Evolutionary conservation across 1,140 invertebrate species (phyloP).

Genomic region (Heliconius hermathena): DNA sequence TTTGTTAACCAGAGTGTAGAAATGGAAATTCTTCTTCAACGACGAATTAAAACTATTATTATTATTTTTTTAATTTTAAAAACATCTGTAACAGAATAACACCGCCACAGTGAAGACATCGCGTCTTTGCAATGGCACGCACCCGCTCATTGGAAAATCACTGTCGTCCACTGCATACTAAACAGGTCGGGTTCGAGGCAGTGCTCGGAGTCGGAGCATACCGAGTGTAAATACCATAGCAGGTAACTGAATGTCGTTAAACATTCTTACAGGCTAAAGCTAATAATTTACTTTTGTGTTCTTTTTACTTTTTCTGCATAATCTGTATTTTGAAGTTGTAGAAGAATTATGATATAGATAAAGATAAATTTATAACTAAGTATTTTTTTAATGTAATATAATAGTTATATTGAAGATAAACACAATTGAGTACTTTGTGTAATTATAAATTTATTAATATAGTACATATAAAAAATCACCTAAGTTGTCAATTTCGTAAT

Average conservation of each 20-base stretch:
- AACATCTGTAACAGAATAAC: constrained; percentile 53
- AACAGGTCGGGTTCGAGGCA: constrained; percentile 34
- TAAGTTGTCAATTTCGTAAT: no score
- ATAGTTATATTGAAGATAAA: no score
- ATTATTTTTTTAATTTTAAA: not conserved
- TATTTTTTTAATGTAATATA: no score
- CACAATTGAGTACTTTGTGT: no score
- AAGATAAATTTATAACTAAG: no score
- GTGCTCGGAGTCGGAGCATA: not conserved
- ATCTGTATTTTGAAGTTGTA: not conserved
- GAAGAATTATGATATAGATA: no score
- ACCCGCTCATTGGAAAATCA: constrained; percentile 77
- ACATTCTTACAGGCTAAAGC: not conserved
- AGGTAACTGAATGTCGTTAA: constrained; percentile 1
- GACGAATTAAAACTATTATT: no score
- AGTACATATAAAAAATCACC: no score
- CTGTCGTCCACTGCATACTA: constrained; percentile 67
- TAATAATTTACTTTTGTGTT: not conserved
- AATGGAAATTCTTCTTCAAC: no score
- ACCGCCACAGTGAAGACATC: constrained; percentile 56
- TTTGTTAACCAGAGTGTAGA: no score
- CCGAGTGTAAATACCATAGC: not conserved
- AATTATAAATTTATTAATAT: no score
- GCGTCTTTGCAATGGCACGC: constrained; percentile 66
- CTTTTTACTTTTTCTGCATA: not conserved